A percentile compares a stretch with the other conserved stretches of the same genome.
Conservation (phyloP, 2,888 invertebrate genomes). For the Epinotia brunnichana region DNA sequence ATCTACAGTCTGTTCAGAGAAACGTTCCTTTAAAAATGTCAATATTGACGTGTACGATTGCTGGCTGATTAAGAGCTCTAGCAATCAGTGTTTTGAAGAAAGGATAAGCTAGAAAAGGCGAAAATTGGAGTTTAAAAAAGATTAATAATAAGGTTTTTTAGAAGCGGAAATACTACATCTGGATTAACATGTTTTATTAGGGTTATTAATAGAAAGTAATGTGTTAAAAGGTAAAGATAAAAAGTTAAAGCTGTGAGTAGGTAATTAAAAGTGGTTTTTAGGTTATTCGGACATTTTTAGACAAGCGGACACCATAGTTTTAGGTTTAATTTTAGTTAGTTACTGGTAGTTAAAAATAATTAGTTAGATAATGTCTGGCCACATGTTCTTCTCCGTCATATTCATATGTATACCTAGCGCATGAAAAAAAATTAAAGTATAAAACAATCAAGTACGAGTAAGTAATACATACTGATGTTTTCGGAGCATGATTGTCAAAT, state of each 20-base stretch:
- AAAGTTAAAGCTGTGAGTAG: background rate
- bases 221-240: background rate
- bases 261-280: background rate
- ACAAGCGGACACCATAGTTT: background rate
- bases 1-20: slow-evolving; percentile 71
- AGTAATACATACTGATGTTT: background rate
- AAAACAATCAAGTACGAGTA: background rate
- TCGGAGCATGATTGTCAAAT: no score
- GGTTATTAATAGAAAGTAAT: background rate
- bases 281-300: background rate
- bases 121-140: background rate
- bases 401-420: no score
- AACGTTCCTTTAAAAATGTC: background rate
- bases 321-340: slow-evolving; percentile 16
- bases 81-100: background rate
- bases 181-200: background rate
- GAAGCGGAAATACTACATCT: slow-evolving; percentile 12
- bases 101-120: background rate
- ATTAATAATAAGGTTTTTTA: background rate
- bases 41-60: background rate
- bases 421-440: no score
- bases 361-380: background rate
- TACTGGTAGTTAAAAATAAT: slow-evolving; percentile 3
- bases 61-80: background rate
- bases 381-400: background rate